These are phyloP conservation scores for Tenualosa thibaudeaui DNA, from an alignment of 2,797 vertebrate species.

Conservation along the genomic window DNA sequence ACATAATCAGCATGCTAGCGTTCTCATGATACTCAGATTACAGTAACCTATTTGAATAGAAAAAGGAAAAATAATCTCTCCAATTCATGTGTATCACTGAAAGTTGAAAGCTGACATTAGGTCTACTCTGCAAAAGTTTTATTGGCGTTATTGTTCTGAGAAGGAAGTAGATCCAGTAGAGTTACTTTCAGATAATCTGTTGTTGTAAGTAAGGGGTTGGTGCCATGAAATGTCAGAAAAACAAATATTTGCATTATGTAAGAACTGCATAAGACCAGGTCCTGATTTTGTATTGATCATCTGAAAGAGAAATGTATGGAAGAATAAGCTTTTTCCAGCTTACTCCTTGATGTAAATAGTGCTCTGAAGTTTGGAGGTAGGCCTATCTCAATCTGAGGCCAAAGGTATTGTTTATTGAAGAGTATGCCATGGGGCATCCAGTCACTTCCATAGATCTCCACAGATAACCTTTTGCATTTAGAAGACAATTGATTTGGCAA, in stretches of 20 bases:
- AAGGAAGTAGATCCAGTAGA: no score
- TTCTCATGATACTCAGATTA: no score
- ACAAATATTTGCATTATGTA: background rate
- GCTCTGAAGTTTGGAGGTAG: background rate
- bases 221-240: background rate
- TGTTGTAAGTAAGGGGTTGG: no score
- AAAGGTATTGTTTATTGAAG: conserved; percentile 12
- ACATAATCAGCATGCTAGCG: no score
- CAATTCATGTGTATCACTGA: no score
- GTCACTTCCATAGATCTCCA: background rate
- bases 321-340: background rate
- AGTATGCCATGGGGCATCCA: background rate
- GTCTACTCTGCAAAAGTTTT: no score
- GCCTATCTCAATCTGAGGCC: background rate
- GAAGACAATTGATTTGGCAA: background rate
- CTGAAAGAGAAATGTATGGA: background rate
- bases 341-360: background rate
- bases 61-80: no score
- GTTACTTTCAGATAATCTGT: no score
- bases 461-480: no score
- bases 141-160: no score
- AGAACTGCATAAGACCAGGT: background rate
- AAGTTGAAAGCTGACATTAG: no score
- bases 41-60: no score
- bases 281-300: background rate